Evolutionary conservation across 2,797 vertebrate genomes (phyloP), one percentile per base, ranked within the genome.

Genomic region (Diceros bicornis): DNA sequence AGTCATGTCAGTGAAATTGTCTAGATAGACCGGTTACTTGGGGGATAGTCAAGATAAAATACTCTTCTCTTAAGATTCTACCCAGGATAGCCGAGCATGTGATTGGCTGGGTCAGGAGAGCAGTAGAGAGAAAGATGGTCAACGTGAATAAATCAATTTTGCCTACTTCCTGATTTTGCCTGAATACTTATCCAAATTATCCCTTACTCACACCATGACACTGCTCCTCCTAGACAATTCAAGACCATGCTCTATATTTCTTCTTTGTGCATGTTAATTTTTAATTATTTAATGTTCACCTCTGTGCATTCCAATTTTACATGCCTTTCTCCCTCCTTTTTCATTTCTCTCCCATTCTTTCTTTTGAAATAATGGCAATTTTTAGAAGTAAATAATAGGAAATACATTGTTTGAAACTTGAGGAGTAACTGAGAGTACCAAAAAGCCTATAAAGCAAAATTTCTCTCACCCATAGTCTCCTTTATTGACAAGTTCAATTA

Each of bases 401-500:
- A 75, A 69, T 37, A 47, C 14, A 75, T 61, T 57, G 44, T 69
- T 50, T 89, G 47, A 83, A 92, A 66, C 3, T 52, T 29, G 23
- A 89, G 23, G 2, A 66, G 9, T 57, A 74, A 79, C 4, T 18
- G 32, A 2, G 4, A n/a, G 4, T 37, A 17, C 32, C 34, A 18
- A 81, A 94, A 96, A 97, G 25, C 6, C 37, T 95, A 10, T 59
- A 83, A 97, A 97, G 90, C 64, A 75, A 90, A 78, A 93, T 47
- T 57, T 27, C 61, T 93, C 99, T 99, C 95, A 99, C 99, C 99
- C 99, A 71, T 98, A 98, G 96, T 98, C 98, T 97, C 98, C 98
- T 91, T 97, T 95, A 98, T 99, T 99, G 93, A 99, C 97, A 82
- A 2, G 88, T 25, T 98, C 97, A 96, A 99, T 98, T 96, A 99